Conservation (phyloP, 1,140 invertebrate genomes). For the Apis florea region DNA sequence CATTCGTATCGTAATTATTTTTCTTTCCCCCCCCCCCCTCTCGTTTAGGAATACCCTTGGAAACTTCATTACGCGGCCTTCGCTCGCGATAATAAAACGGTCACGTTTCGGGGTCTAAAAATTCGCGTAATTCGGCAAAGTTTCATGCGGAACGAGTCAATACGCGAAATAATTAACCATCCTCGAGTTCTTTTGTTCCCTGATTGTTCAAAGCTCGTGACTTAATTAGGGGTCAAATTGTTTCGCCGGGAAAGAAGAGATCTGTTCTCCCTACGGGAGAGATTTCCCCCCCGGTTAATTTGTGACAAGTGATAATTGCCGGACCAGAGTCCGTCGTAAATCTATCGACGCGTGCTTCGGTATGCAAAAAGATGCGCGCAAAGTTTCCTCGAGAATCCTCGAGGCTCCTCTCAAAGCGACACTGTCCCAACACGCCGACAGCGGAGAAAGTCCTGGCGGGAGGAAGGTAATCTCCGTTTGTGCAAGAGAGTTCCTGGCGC, state of each 20-base stretch:
- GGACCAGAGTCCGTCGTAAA: conserved; percentile 41
- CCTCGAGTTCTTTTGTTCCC: conserved; percentile 1
- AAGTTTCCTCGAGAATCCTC: background rate
- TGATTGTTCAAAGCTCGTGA: background rate
- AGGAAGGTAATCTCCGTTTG: conserved; percentile 42
- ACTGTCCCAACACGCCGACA: background rate
- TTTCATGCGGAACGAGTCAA: background rate
- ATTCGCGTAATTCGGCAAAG: background rate
- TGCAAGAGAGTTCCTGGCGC: conserved; percentile 37
- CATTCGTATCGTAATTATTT: no score
- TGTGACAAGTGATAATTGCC: conserved; percentile 40
- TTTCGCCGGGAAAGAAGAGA: background rate
- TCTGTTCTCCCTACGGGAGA: background rate
- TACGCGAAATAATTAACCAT: conserved; percentile 5
- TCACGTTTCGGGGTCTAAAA: background rate
- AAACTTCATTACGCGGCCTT: background rate
- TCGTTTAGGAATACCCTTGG: background rate
- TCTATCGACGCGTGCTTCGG: conserved; percentile 23
- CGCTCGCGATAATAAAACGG: background rate
- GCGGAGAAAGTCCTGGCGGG: conserved; percentile 29
- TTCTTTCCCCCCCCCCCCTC: no score
- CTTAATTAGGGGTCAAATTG: conserved; percentile 35
- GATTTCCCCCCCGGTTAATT: conserved; percentile 34
- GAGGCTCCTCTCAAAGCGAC: conserved; percentile 23
- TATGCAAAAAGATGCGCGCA: conserved; percentile 35